Evolutionary conservation across 37 sponge, comb jelly and placozoan genomes (phyloP).

Genomic region (Diacarnus erythraeanus): DNA sequence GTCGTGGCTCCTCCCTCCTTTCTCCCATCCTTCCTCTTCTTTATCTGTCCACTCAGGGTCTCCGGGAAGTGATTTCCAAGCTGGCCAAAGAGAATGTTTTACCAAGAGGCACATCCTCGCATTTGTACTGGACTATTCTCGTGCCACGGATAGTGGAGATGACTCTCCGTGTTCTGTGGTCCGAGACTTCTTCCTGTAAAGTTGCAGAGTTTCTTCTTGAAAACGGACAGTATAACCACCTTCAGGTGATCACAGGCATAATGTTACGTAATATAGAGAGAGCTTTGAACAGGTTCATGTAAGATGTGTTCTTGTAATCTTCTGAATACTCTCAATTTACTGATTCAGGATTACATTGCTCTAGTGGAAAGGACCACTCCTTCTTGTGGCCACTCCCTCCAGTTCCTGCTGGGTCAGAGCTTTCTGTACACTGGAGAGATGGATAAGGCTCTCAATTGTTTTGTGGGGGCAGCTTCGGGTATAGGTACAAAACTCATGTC

Average conservation of each 20-base stretch:
- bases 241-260: no score
- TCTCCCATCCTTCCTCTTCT: conserved; percentile 23
- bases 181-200: background rate
- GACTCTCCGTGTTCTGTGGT: background rate
- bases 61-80: conserved; percentile 1
- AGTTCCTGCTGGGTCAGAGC: conserved; percentile 48
- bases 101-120: background rate
- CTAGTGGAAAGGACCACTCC: background rate
- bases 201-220: conserved; percentile 44
- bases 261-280: no score
- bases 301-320: no score
- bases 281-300: no score
- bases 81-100: conserved; percentile 9
- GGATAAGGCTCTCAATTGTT: conserved; percentile 41
- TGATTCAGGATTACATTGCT: background rate
- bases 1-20: background rate
- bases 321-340: no score
- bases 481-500: no score
- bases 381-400: conserved; percentile 13
- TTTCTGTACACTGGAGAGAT: conserved; percentile 37
- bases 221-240: conserved; percentile 29
- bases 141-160: conserved; percentile 26
- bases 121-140: conserved; percentile 5
- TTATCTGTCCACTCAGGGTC: conserved; percentile 30
- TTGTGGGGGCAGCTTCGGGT: conserved; percentile 20